Conservation (phyloP, 2,113 vertebrate genomes). For the Ammodytes marinus region DNA sequence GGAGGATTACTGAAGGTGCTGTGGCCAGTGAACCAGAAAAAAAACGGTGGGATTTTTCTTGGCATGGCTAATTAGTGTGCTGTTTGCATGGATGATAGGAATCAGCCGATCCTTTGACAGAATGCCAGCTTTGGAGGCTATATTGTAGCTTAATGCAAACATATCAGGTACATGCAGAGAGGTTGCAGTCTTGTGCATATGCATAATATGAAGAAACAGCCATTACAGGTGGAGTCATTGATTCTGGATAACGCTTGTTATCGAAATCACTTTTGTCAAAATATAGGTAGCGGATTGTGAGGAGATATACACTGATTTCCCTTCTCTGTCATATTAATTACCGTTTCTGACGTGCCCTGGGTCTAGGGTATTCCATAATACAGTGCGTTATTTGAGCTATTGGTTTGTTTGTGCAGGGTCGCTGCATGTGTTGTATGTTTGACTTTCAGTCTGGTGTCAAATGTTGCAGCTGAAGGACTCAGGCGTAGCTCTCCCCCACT, state of each 20-base stretch:
- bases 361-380: constrained; percentile 12
- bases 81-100: constrained; percentile 64
- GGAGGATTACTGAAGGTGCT: constrained; percentile 72
- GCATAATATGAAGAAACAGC: background rate
- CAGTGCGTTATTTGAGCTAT: constrained; percentile 19
- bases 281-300: too few species aligned
- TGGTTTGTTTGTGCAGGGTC: background rate
- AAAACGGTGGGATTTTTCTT: constrained; percentile 62
- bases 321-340: constrained; percentile 41
- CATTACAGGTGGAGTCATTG: background rate
- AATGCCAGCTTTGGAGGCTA: constrained; percentile 29
- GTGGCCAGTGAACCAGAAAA: constrained; percentile 68
- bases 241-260: too few species aligned
- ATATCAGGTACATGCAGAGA: constrained; percentile 4
- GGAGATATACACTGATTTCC: background rate
- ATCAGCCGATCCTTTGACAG: constrained; percentile 67
- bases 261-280: too few species aligned
- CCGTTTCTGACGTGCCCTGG: constrained; percentile 12
- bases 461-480: background rate
- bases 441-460: background rate
- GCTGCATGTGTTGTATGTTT: background rate
- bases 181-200: background rate
- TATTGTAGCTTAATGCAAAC: constrained; percentile 2
- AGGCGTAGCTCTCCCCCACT: background rate
- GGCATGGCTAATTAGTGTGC: constrained; percentile 69